Evolutionary conservation across 2,888 invertebrate species (phyloP), one percentile per base, ranked within the genome.

Genomic region (Andrena chrysosceles): DNA sequence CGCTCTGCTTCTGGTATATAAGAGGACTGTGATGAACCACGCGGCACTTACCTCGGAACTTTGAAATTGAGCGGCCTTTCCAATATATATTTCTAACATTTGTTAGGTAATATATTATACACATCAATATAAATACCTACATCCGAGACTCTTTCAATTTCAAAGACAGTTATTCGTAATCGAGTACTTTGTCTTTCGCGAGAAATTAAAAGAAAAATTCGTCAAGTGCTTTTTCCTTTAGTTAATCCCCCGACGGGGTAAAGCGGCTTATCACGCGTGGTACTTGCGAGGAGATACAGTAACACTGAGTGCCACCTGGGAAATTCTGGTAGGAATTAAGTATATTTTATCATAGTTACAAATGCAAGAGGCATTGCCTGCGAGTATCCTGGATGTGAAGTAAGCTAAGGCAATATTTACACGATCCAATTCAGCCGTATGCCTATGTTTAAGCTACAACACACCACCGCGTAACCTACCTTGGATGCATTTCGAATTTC

Each of bases 271-370:
- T 78, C 75, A 64, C 77, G 73, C 70, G 73, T 75, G 81, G 73
- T 56, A 78, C 78, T 72, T 63, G 76, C 73, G 70, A 77, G 84
- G 56, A 84, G 73, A 85, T 84, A 70, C 67, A 56, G 81, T 59
- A 67, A 79, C 76, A 71, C 33, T 66, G 77, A 72, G 42, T 70
- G 86, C 86, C 87, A 87, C 87, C 83, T 85, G 87, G 86, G 87
- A 87, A 87, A 86, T 87, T 86, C 86, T 81, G 83, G 79, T 77
- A 48, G 68, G 83, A 64, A 79, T 86, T 86, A 86, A 83, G 78
- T 85, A 81, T 81, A 83, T 74, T 79, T 85, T 81, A 83, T 86
- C 78, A 78, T 77, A 77, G 74, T 76, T 84, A 82, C 73, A 86
- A 86, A 86, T 86, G 80, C 86, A 81, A 60, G 73, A 26, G 54